Evolutionary conservation across 1,140 invertebrate genomes (phyloP).

Genomic region (Neodiprion virginianus): DNA sequence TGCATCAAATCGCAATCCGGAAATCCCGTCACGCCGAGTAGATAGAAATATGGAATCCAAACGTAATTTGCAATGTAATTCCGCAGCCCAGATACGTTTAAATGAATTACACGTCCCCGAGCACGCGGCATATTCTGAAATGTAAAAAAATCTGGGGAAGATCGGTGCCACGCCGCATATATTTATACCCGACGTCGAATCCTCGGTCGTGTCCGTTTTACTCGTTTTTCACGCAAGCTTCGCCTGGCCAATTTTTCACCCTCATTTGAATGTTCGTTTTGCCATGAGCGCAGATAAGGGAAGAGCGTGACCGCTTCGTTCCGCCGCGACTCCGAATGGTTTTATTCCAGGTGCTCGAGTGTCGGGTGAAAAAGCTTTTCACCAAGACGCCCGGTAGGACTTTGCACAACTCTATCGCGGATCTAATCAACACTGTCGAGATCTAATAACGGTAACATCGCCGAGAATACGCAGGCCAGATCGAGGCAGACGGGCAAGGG

Average conservation of each 20-base stretch:
- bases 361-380: no score
- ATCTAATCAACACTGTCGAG: neutral
- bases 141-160: neutral
- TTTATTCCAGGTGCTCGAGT: no score
- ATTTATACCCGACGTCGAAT: no score
- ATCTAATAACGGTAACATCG: neutral
- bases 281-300: no score
- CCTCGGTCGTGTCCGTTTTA: no score
- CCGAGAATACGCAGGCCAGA: neutral
- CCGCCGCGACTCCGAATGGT: no score
- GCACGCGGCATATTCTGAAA: neutral
- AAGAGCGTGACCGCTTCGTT: no score
- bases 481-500: neutral
- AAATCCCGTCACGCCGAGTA: neutral
- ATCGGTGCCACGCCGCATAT: no score
- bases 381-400: no score
- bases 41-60: neutral
- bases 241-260: no score
- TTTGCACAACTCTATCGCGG: neutral
- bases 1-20: neutral
- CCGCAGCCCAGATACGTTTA: neutral
- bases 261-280: no score
- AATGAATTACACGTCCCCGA: neutral
- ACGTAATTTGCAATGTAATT: slow-evolving; percentile 2
- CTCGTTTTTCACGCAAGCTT: no score